Evolutionary conservation across 2,113 vertebrate genomes (phyloP).

Genomic region (Aythya baeri): DNA sequence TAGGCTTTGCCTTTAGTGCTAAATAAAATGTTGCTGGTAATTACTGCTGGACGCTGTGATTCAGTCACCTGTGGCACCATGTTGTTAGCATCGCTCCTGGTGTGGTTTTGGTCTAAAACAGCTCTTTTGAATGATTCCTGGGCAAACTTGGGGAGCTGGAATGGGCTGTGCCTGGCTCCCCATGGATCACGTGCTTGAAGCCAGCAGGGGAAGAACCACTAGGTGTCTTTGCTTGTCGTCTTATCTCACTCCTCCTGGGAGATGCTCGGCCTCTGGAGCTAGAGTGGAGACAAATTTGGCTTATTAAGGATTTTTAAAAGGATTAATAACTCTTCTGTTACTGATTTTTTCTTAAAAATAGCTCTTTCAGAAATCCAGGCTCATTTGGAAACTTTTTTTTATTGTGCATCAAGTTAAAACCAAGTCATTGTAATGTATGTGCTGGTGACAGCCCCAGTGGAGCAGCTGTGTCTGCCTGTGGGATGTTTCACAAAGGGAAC

Average conservation of each 20-base stretch:
- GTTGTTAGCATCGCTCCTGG: background rate
- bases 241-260: background rate
- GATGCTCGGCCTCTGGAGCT: background rate
- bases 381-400: background rate
- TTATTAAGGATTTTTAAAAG: background rate
- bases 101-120: background rate
- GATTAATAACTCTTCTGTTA: background rate
- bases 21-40: background rate
- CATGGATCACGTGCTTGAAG: accelerated
- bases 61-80: background rate
- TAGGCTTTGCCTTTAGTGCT: background rate
- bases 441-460: background rate
- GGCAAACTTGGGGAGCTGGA: background rate
- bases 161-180: accelerated
- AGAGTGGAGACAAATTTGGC: background rate
- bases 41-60: background rate
- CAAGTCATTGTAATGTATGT: background rate
- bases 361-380: background rate
- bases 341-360: background rate
- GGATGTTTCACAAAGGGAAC: background rate
- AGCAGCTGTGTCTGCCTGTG: background rate
- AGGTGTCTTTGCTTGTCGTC: background rate
- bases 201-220: background rate
- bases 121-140: background rate
- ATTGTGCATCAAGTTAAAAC: background rate